phyloP scores from a whole-genome alignment of 2,113 vertebrate genomes.

The Ranitomeya variabilis region DNA sequence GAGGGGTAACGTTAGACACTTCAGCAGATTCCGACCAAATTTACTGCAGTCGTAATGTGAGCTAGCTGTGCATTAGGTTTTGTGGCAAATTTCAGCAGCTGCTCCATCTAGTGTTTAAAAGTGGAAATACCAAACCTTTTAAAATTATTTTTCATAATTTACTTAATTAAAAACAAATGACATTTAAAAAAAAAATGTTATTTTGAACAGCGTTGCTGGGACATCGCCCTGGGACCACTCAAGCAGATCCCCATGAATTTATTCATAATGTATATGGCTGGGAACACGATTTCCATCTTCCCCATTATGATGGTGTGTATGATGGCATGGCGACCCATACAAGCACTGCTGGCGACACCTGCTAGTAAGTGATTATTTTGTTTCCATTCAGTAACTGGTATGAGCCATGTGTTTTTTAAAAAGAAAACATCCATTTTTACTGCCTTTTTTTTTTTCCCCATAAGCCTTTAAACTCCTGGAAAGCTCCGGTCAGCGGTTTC shows the following conservation, averaged over 20 bases:
- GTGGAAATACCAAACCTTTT: too few relatives aligned
- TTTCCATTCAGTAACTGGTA: not conserved
- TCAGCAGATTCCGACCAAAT: too few relatives aligned
- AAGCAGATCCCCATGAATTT: slow-evolving; percentile 99
- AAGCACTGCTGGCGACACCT: slow-evolving; percentile 95
- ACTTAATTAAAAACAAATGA: too few relatives aligned
- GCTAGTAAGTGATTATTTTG: slow-evolving; percentile 82
- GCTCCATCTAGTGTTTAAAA: too few relatives aligned
- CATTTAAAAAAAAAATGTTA: not conserved
- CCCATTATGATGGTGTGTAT: slow-evolving; percentile 99
- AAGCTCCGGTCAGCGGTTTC: slow-evolving; percentile 94
- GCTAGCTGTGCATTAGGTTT: too few relatives aligned
- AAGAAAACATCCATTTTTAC: not conserved
- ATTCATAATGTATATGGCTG: slow-evolving; percentile 99
- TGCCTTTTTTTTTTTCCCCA: not conserved
- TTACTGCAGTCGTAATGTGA: too few relatives aligned
- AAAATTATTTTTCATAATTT: too few relatives aligned
- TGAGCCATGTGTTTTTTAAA: not conserved
- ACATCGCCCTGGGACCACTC: slow-evolving; percentile 91
- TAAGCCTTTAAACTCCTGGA: slow-evolving; percentile 94
- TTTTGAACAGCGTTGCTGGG: slow-evolving; percentile 88
- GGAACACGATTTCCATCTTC: slow-evolving; percentile 98
- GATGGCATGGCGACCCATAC: slow-evolving; percentile 99
- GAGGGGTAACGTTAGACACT: too few relatives aligned
- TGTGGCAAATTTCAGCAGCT: too few relatives aligned